These are phyloP conservation scores for Tubulanus polymorphus DNA, from an alignment of 2,888 invertebrate genomes.

Conservation along the genomic window DNA sequence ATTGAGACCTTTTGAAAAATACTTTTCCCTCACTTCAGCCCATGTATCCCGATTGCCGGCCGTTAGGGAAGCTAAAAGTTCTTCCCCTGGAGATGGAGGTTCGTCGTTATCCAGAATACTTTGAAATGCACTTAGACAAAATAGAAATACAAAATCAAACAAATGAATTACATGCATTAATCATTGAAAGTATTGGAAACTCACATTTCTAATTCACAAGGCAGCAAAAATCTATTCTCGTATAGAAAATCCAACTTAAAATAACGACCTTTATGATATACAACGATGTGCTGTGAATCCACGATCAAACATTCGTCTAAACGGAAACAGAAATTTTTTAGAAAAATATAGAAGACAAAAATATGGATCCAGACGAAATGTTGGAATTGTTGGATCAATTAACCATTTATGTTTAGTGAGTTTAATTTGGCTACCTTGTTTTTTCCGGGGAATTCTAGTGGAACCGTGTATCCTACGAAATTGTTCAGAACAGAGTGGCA, in stretches of 20 bases:
- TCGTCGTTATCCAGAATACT: constrained; percentile 75
- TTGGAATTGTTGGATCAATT: too few relatives aligned
- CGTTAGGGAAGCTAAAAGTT: constrained; percentile 83
- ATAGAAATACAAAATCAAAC: constrained; percentile 4
- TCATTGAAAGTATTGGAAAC: constrained; percentile 11
- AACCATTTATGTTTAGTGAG: too few relatives aligned
- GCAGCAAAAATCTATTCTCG: constrained; percentile 75
- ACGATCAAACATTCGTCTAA: too few relatives aligned
- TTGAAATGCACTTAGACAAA: constrained; percentile 72
- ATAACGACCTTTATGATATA: constrained; percentile 89
- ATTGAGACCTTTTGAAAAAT: constrained; percentile 84
- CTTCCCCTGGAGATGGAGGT: constrained; percentile 75
- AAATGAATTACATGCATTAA: not conserved
- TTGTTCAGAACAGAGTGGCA: constrained; percentile 96
- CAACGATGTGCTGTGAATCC: constrained; percentile 91
- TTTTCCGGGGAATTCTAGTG: constrained; percentile 87
- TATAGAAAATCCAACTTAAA: constrained; percentile 87
- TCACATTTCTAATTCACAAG: constrained; percentile 84
- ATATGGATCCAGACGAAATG: too few relatives aligned
- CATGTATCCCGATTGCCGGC: constrained; percentile 78
- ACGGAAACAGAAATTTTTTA: too few relatives aligned
- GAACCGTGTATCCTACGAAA: constrained; percentile 97
- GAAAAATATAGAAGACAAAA: too few relatives aligned
- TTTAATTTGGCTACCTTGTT: constrained; percentile 61
- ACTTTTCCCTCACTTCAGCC: constrained; percentile 69